These are phyloP conservation scores for Drosophila oshimai DNA, from an alignment of 1,140 invertebrate genomes.

Conservation along the genomic window DNA sequence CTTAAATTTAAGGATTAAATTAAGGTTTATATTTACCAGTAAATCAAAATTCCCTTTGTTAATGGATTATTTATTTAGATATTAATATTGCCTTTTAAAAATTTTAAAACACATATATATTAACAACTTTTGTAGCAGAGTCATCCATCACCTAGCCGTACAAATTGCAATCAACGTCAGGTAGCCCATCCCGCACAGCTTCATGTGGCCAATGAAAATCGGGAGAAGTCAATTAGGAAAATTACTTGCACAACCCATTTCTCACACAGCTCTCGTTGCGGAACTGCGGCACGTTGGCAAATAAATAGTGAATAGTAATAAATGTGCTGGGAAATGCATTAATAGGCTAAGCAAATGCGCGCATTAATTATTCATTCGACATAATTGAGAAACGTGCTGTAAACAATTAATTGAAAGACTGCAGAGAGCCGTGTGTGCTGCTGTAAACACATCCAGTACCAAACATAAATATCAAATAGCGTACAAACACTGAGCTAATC, in stretches of 20 bases:
- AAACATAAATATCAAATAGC: constrained; percentile 51
- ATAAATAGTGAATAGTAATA: constrained; percentile 73
- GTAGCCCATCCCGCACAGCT: background rate
- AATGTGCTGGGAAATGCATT: constrained; percentile 65
- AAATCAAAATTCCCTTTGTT: too few relatives aligned
- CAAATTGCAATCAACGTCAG: background rate
- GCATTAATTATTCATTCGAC: constrained; percentile 54
- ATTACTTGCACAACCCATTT: constrained; percentile 36
- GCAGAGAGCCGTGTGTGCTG: constrained; percentile 2
- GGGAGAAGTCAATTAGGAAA: constrained; percentile 55
- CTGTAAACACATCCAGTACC: constrained; percentile 29
- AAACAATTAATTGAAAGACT: constrained; percentile 51
- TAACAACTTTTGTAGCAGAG: background rate
- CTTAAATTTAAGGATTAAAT: too few relatives aligned
- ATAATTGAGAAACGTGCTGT: constrained; percentile 59
- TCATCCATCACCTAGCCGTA: background rate
- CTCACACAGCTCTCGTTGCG: constrained; percentile 45
- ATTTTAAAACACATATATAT: too few relatives aligned
- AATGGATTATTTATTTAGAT: too few relatives aligned
- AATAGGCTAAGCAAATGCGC: constrained; percentile 43
- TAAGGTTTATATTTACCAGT: too few relatives aligned
- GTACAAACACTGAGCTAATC: constrained; percentile 43
- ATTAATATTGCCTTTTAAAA: too few relatives aligned
- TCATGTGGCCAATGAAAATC: background rate
- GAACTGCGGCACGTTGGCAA: constrained; percentile 61